These are phyloP conservation scores for Liparis tanakae DNA, from an alignment of 2,797 vertebrate genomes.

Conservation along the genomic window DNA sequence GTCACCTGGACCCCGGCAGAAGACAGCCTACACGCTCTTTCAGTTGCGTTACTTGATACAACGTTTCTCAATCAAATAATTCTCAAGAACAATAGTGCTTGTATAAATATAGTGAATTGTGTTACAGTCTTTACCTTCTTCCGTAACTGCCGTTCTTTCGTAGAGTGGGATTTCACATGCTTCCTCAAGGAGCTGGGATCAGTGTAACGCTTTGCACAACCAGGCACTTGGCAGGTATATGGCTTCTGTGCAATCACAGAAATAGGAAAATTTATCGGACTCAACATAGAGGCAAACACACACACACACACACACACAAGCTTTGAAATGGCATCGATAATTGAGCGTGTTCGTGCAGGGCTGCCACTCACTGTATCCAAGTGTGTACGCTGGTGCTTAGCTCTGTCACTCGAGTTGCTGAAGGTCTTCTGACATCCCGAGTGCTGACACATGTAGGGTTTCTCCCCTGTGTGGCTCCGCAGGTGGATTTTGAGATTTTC, in stretches of 20 bases:
- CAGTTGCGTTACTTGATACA: neutral
- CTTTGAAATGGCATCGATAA: constrained; percentile 14
- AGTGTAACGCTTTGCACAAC: constrained; percentile 95
- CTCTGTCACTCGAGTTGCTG: constrained; percentile 98
- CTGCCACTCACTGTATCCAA: constrained; percentile 91
- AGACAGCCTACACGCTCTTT: neutral
- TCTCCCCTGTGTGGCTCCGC: constrained; percentile 96
- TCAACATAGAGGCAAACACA: constrained; percentile 4
- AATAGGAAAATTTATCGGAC: constrained; percentile 12
- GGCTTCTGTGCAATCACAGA: constrained; percentile 88
- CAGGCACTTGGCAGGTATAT: constrained; percentile 95
- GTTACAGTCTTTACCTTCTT: constrained; percentile 90
- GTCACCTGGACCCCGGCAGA: neutral
- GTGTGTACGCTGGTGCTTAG: constrained; percentile 98
- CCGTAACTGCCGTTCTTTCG: constrained; percentile 91
- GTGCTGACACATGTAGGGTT: constrained; percentile 94
- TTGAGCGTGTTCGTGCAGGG: neutral
- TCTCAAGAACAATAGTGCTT: neutral
- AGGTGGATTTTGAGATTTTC: constrained; percentile 99
- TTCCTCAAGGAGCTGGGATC: constrained; percentile 98
- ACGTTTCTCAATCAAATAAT: neutral
- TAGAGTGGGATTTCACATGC: constrained; percentile 95
- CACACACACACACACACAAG: neutral
- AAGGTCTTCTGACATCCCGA: constrained; percentile 96
- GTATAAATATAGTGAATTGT: neutral